Evolutionary conservation across 2,888 invertebrate species (phyloP), one percentile per base, ranked within the genome.

Genomic region (Idaea dimidiata): DNA sequence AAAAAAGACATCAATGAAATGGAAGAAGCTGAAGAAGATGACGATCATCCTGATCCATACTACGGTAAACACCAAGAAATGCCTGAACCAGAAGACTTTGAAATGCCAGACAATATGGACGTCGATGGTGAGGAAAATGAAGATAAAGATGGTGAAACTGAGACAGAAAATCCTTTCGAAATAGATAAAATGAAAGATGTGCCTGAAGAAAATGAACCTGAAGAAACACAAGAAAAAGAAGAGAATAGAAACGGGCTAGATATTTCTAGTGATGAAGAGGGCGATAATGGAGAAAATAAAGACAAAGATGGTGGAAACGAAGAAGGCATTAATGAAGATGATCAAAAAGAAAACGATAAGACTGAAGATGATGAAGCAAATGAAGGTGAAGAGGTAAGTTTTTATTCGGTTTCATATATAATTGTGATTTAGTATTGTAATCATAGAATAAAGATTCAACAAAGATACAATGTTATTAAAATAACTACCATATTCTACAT

Each of bases 81-180:
- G 14, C 96, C 96, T 0, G 97, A 98, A 78, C 96, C 97, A 0
- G 97, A 98, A 84, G 94, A 96, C 59, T 94, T 98, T 84, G 97
- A 98, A 78, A 86, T 98, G 66, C 97, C 98, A 0, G 97, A 98
- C 56, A 96, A 98, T 83, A 91, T 97, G 73, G 95, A 97, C 71
- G 87, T 97, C 17, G 97, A 98, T 76, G 96, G 95, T 89, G 71
- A 95, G 93, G 79, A 94, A 54, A 77, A 88, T 7, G 94, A 95
- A 17, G 94, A 95, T 68, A 87, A 93, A 76, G 88, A 80, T 63
- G 94, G 94, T 58, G 93, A 93, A 74, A 93, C 89, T 14, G 93
- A 93, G 63, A 95, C 95, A 32, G 96, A 97, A 69, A 96, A 97
- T 94, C 97, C 97, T 0, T 97, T 97, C 78, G 97, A 97, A 81